Evolutionary conservation across 1,140 invertebrate species (phyloP).

Genomic region (Cotesia typhae): DNA sequence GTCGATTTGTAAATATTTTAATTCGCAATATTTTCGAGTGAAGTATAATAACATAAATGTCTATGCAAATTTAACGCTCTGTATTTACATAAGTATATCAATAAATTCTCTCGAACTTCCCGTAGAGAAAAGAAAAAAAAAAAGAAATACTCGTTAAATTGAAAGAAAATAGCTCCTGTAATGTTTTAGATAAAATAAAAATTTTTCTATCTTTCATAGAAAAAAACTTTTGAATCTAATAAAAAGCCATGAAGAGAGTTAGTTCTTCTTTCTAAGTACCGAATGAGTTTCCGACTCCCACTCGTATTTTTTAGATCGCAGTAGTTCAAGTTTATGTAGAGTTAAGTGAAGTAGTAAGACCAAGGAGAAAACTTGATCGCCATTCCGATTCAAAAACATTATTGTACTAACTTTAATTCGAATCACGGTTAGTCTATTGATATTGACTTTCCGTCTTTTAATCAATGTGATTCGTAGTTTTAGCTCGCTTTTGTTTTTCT

Average conservation of each 20-base stretch:
- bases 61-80: no score
- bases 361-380: background rate
- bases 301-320: background rate
- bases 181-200: no score
- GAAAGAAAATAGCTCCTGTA: no score
- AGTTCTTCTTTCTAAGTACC: no score
- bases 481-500: background rate
- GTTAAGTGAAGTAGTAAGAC: no score
- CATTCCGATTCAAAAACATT: constrained; percentile 30
- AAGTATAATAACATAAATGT: no score
- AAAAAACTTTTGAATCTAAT: background rate
- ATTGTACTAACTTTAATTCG: constrained; percentile 40
- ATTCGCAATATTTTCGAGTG: no score
- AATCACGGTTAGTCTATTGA: constrained; percentile 35
- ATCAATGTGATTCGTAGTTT: background rate
- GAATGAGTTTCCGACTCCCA: background rate
- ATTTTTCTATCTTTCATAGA: background rate
- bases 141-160: background rate
- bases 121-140: background rate
- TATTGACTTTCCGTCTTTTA: constrained; percentile 40
- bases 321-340: no score
- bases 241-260: background rate
- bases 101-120: no score
- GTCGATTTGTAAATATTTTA: no score
- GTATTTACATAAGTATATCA: no score